Evolutionary conservation across 1,140 invertebrate genomes (phyloP), one percentile per base, ranked within the genome.

Genomic region (Aphis gossypii): DNA sequence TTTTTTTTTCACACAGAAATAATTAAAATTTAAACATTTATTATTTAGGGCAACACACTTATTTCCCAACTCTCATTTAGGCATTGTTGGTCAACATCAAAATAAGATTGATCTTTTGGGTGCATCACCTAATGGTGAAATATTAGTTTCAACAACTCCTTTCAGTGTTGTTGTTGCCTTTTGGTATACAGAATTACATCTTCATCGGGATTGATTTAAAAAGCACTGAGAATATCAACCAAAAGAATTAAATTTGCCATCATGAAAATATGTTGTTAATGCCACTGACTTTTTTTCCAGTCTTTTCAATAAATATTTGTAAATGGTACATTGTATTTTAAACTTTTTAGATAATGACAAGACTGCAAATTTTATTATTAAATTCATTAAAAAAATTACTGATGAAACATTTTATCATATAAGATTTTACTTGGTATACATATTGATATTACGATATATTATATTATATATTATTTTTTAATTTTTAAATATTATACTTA

Each of bases 151-250:
- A 30, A 97, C 97, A 95, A 98, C 98, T n/a, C 54, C 30, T 93
- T 97, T 98, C 94, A 97, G 98, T 95, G 97, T 97, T 94, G 97
- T 97, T 95, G 96, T 99, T 0, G 98, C 98, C 95, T 99, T 99
- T 95, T 99, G 98, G 98, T 98, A 98, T 95, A 97, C 99, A 21
- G 96, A 92, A 44, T 35, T 35, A 35, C 35, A 35, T 35, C 35
- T 35, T 35, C 35, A 35, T 35, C 35, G 35, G 35, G 35, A 35
- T 35, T 35, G 35, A 35, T 35, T 35, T 35, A 94, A 92, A 86
- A 90, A 93, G 30, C 92, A 94, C 44, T 23, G 87, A 84, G 51
- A 90, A 93, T 46, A 93, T 97, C 92, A 97, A 97, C 94, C 96
- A 94, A 96, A 96, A 94, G 96, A 96, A 82, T 96, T 97, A 94